Evolutionary conservation across 2,113 vertebrate genomes (phyloP).

Genomic region (Pelecanoides urinatrix): DNA sequence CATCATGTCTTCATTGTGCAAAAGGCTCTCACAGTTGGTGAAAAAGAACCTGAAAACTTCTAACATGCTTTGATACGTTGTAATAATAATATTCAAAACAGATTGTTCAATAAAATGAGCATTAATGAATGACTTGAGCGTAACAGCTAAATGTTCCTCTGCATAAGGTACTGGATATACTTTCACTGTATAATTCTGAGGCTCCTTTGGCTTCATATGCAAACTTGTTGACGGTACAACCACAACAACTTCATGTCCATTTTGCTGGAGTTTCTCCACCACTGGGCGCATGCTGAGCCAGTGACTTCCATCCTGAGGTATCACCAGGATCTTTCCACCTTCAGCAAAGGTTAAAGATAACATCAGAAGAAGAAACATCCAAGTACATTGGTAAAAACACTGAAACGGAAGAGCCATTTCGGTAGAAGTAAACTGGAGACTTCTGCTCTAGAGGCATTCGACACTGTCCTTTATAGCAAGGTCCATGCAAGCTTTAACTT

Average conservation of each 20-base stretch:
- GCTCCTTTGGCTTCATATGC: slow-evolving; percentile 60
- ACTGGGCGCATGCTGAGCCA: slow-evolving; percentile 81
- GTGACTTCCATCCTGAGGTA: slow-evolving; percentile 88
- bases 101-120: neutral
- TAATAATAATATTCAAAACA: neutral
- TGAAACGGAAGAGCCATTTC: neutral
- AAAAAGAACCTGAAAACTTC: neutral
- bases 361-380: neutral
- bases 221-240: slow-evolving; percentile 78
- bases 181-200: slow-evolving; percentile 70
- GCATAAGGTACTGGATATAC: slow-evolving; percentile 64
- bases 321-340: slow-evolving; percentile 79
- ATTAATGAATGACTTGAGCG: accelerated
- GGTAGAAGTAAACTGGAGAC: accelerated
- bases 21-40: slow-evolving; percentile 54
- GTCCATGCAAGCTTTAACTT: neutral
- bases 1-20: slow-evolving; percentile 71
- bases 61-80: neutral
- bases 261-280: slow-evolving; percentile 71
- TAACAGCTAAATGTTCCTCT: neutral
- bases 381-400: neutral
- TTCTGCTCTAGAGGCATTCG: neutral
- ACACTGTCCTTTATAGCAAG: neutral
- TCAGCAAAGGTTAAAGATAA: neutral
- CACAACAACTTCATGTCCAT: slow-evolving; percentile 81